Base-by-base conservation (phyloP, 2,888 invertebrate species). In the Liopterus haemorrhoidalis region DNA sequence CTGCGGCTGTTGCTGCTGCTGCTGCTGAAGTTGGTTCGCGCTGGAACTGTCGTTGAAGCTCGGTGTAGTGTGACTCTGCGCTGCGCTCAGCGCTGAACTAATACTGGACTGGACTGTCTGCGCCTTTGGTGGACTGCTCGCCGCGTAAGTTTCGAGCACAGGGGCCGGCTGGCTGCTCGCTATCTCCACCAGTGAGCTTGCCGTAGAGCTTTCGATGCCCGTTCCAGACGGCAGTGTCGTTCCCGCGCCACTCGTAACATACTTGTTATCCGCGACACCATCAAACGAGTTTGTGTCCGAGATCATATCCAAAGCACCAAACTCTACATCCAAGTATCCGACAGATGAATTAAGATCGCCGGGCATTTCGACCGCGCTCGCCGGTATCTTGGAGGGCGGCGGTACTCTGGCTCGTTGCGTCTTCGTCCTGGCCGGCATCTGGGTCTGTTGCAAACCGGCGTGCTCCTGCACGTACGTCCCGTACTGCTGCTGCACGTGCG, bases 281-380 rank as follows among this genome's bases (percentile, higher is more conserved):
- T 72, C 73, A 42, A 70, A 69, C 3, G 71, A 65, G 42, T 66
- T 69, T 9, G 75, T 70, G 51, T 76, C 76, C 37, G 72, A 71
- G 50, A 80, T 78, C 59, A 82, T 79, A 58, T 92, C 92, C 56
- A 93, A 73, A 2, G 85, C 91, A 21, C 93, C 93, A 69, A 95
- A 95, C 22, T 71, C 93, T 53, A 95, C 91, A 71, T 94, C 94
- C 56, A 95, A 75, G 66, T 84, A 82, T 51, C 76, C 78, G 53
- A 81, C 79, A 52, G 79, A 80, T 48, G 79, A 79, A 60, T 81
- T 82, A 46, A 84, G 74, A 59, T 91, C 91, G 51, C 89, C 93
- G 1, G 95, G 95, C 95, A 95, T 95, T 71, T 95, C 95, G 25
- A 96, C 95, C 15, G 95, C 94, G 45, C 84, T 85, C 40, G 89